Percentiles rank a stretch among this genome's conserved stretches.
phyloP scores from a whole-genome alignment of 2,797 vertebrate species.

The Mallotus villosus region DNA sequence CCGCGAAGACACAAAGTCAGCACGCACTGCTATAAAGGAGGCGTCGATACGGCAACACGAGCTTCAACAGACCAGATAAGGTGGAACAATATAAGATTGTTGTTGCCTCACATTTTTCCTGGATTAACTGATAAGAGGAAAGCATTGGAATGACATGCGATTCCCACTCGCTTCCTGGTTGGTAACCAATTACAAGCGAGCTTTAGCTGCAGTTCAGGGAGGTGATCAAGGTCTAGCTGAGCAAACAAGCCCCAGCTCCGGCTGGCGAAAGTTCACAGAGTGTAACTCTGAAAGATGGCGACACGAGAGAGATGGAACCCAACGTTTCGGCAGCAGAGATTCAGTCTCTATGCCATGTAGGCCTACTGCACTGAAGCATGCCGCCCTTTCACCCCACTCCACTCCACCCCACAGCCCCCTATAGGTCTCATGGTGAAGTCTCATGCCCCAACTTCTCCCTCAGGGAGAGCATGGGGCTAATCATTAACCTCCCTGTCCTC shows the following conservation, averaged over 20 bases:
- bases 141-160: neutral
- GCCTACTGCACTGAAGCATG: neutral
- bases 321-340: too few relatives aligned
- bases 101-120: neutral
- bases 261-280: slow-evolving; percentile 40
- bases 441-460: slow-evolving; percentile 28
- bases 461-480: slow-evolving; percentile 74
- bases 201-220: slow-evolving; percentile 21
- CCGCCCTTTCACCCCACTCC: neutral
- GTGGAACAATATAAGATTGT: too few relatives aligned
- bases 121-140: neutral
- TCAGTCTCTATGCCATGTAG: too few relatives aligned
- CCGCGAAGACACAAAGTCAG: neutral
- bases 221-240: slow-evolving; percentile 46
- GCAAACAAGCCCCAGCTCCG: slow-evolving; percentile 43
- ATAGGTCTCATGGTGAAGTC: too few relatives aligned
- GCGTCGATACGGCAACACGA: slow-evolving; percentile 9
- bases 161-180: slow-evolving; percentile 19
- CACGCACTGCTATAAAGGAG: slow-evolving; percentile 13
- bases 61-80: neutral
- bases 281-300: slow-evolving; percentile 7
- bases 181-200: slow-evolving; percentile 44
- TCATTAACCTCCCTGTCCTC: slow-evolving; percentile 75
- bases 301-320: neutral
- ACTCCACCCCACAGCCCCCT: slow-evolving; percentile 15